Evolutionary conservation across 2,888 invertebrate genomes (phyloP), one percentile per base, ranked within the genome.

Genomic region (Harpalus rufipes): DNA sequence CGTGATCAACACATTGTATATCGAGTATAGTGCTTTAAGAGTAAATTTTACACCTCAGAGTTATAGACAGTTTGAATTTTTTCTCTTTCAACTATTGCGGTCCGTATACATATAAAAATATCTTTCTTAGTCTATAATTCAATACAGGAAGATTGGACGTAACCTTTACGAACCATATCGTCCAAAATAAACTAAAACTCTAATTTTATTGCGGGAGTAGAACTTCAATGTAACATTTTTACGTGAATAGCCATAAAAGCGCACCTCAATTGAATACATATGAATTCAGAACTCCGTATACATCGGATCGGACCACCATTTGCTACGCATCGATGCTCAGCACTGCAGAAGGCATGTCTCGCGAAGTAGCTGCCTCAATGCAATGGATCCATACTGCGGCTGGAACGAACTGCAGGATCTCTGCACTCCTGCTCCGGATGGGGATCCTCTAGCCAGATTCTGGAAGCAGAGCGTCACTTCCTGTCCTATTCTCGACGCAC

Each of bases 371-470:
- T 98, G 98, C 90, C 89, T 96, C 61, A 95, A 95, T 87, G 95
- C 97, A 0, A 96, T 95, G 91, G 98, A 98, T 91, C 98, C 98
- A 0, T 97, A 98, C 90, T 98, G 98, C 90, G 98, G 97, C 0
- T 98, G 98, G 98, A 95, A 98, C 91, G 95, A 95, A 87, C 92
- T 94, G 5, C 91, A 94, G 12, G 95, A 96, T 87, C 91, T 92
- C 18, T 98, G 98, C 89, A 94, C 95, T 0, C 91, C 94, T 0
- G 94, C 96, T 0, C 96, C 96, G 0, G 92, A 92, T 87, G 92
- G 93, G 59, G 93, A 94, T 88, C 93, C 94, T 10, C 90, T 93
- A 68, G 93, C 93, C 1, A 92, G 93, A 7, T 94, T 94, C 88
- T 97, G 98, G 95, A 92, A 93, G 63, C 98, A 98, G 90, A 92